Conservation (phyloP, 1,140 invertebrate genomes). For the Megalopta genalis region DNA sequence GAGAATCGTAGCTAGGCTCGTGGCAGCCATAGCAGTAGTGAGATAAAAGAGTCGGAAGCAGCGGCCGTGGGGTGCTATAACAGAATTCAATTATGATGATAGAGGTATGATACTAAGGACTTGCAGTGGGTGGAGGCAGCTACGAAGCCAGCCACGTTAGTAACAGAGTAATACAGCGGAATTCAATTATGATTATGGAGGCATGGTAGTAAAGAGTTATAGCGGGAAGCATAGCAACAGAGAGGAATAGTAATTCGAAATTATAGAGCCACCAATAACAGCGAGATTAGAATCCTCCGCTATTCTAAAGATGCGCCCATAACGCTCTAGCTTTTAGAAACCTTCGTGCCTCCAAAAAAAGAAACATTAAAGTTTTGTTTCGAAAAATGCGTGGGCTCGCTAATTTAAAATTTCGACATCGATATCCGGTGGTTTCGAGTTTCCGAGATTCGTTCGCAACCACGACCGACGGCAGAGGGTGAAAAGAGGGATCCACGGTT, state of each 20-base stretch:
- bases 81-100: slow-evolving; percentile 4
- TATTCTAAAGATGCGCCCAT: neutral
- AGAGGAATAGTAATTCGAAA: neutral
- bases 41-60: slow-evolving; percentile 3
- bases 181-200: slow-evolving; percentile 1
- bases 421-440: no score
- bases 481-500: no score
- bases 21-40: neutral
- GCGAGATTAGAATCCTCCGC: neutral
- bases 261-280: neutral
- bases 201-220: neutral
- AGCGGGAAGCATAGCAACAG: neutral
- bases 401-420: no score
- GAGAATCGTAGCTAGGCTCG: neutral
- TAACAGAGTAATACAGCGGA: neutral
- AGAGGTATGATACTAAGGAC: neutral
- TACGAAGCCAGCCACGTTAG: neutral
- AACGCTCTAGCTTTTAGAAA: no score
- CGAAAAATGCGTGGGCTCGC: no score
- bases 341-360: no score
- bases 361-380: no score
- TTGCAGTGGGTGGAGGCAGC: neutral
- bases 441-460: no score
- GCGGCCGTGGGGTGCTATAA: neutral
- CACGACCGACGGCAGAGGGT: no score